Percentiles rank a stretch among this genome's conserved stretches.
These are phyloP conservation scores for Psophia crepitans DNA, from an alignment of 2,113 vertebrate species.

Conservation along the genomic window DNA sequence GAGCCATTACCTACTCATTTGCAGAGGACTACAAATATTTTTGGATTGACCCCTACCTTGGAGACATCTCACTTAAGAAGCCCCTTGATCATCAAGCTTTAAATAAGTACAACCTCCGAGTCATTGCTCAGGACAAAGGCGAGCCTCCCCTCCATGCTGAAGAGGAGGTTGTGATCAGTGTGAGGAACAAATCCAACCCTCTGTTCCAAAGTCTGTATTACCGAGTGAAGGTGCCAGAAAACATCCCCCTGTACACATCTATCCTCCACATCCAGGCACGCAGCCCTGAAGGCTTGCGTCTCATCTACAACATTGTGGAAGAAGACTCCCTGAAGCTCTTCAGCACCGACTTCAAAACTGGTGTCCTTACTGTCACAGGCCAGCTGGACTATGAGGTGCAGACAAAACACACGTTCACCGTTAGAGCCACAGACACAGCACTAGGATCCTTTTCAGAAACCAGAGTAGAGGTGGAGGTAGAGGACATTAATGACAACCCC, in stretches of 20 bases:
- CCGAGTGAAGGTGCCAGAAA: constrained; percentile 89
- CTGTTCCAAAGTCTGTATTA: constrained; percentile 92
- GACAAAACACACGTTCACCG: constrained; percentile 79
- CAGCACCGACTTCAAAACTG: constrained; percentile 92
- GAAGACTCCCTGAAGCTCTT: constrained; percentile 85
- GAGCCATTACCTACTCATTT: constrained; percentile 81
- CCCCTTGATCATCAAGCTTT: constrained; percentile 89
- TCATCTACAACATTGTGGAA: constrained; percentile 93
- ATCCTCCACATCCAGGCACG: constrained; percentile 93
- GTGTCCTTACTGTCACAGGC: constrained; percentile 86
- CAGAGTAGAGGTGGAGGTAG: constrained; percentile 87
- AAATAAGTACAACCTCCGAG: constrained; percentile 86
- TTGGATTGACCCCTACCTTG: constrained; percentile 87
- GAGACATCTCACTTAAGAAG: constrained; percentile 89
- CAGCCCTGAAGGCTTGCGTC: constrained; percentile 91
- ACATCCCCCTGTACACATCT: constrained; percentile 86
- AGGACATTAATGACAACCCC: constrained; percentile 92
- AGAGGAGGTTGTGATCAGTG: constrained; percentile 84
- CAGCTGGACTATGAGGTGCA: constrained; percentile 89
- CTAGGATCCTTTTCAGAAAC: constrained; percentile 90
- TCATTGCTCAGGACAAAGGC: constrained; percentile 86
- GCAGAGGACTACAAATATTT: constrained; percentile 89
- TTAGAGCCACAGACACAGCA: constrained; percentile 91
- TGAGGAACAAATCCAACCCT: constrained; percentile 92
- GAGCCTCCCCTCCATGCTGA: constrained; percentile 74